These are phyloP conservation scores for Furcifer pardalis DNA, from an alignment of 2,797 vertebrate genomes.

Conservation along the genomic window DNA sequence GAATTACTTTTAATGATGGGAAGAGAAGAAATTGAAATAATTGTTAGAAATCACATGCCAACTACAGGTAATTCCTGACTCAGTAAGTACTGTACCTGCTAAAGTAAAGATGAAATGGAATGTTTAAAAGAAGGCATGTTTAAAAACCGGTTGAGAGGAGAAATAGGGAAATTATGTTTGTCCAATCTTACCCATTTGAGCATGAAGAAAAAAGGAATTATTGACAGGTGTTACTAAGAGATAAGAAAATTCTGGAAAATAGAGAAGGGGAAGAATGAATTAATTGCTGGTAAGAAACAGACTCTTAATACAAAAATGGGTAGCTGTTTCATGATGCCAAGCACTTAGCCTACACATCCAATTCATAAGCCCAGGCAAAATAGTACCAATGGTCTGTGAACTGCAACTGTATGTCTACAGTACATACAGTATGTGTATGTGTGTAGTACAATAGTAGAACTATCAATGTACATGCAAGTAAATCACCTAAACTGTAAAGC, in stretches of 20 bases:
- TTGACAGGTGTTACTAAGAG: background rate
- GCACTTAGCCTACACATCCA: no score
- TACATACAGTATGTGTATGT: no score
- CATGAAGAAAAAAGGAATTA: background rate
- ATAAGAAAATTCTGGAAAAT: background rate
- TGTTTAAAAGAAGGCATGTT: background rate
- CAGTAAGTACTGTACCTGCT: background rate
- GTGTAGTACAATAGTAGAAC: no score
- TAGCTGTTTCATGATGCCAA: no score
- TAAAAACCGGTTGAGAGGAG: background rate
- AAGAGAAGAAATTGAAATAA: slow-evolving; percentile 18
- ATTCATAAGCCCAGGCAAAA: no score
- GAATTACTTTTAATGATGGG: slow-evolving; percentile 11
- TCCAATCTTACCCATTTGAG: background rate
- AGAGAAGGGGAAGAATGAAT: background rate
- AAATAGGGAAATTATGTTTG: background rate
- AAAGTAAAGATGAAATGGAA: background rate
- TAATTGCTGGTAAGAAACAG: background rate
- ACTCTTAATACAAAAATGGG: no score
- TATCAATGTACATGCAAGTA: no score
- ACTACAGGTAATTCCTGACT: background rate
- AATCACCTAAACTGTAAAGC: no score
- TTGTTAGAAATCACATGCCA: background rate
- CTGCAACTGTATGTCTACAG: no score
- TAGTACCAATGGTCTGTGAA: no score